Conservation (phyloP, 2,113 vertebrate genomes). For the Clarias macrocephalus region DNA sequence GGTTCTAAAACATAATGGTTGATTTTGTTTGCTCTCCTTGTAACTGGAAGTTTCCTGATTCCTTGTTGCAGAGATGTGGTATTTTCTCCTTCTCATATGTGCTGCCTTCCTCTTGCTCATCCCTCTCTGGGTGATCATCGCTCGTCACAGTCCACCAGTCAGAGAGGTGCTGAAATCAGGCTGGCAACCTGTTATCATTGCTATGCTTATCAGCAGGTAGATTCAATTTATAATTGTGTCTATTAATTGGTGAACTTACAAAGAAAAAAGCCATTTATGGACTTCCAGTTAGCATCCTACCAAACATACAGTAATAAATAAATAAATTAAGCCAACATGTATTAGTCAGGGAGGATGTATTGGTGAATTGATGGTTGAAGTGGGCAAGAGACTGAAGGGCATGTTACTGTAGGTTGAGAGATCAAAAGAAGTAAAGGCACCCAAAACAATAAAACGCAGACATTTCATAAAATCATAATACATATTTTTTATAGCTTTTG, state of each 20-base stretch:
- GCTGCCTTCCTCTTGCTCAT: constrained; percentile 80
- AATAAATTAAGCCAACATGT: not conserved
- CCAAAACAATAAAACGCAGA: not conserved
- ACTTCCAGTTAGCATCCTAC: not conserved
- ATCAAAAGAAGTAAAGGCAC: not conserved
- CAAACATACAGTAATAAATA: not conserved
- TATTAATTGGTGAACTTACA: not conserved
- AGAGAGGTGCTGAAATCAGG: constrained; percentile 84
- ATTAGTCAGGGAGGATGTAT: not conserved
- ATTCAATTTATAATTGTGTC: no score
- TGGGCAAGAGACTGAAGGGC: not conserved
- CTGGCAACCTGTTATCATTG: constrained; percentile 92
- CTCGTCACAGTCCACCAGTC: constrained; percentile 79
- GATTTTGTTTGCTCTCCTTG: not conserved
- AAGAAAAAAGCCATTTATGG: not conserved
- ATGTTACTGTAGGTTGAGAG: not conserved
- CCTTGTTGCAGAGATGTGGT: constrained; percentile 75
- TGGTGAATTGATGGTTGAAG: not conserved
- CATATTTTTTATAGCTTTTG: not conserved
- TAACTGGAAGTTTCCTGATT: not conserved
- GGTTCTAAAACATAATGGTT: not conserved
- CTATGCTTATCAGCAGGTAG: constrained; percentile 96
- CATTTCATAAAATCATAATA: not conserved
- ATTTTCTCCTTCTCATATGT: constrained; percentile 81
- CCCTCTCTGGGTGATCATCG: constrained; percentile 84